Conservation (phyloP, 2,888 invertebrate species). For the Nineta flava region DNA sequence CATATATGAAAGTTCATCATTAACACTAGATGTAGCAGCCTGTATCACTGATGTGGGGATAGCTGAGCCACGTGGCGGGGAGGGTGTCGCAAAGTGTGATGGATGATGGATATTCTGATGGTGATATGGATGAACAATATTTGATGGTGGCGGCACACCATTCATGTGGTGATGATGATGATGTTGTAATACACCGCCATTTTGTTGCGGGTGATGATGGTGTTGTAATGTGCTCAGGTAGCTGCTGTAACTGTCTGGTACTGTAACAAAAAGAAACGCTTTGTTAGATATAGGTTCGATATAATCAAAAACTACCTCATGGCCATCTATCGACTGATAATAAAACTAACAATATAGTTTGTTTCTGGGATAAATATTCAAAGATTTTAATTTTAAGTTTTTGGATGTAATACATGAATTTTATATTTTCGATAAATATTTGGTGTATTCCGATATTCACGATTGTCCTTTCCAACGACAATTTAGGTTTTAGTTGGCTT, state of each 20-base stretch:
- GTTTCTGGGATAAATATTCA: too few species aligned
- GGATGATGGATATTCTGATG: constrained; percentile 27
- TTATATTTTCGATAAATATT: too few species aligned
- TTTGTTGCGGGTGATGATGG: constrained; percentile 26
- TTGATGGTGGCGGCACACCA: constrained; percentile 17
- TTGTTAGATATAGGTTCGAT: background rate
- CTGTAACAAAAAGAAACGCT: constrained; percentile 29
- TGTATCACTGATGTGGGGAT: constrained; percentile 54
- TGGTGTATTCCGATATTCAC: too few species aligned
- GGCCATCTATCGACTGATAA: too few species aligned
- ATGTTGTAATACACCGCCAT: constrained; percentile 3
- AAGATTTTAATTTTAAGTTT: too few species aligned
- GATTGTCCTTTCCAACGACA: too few species aligned
- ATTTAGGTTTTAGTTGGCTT: too few species aligned
- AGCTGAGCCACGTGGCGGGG: constrained; percentile 27
- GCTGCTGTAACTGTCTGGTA: constrained; percentile 45
- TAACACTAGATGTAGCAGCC: constrained; percentile 67
- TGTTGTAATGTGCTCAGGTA: constrained; percentile 32
- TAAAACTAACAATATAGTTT: too few species aligned
- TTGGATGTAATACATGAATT: too few species aligned
- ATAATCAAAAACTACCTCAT: too few species aligned
- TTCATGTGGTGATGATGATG: background rate
- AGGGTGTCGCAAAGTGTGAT: constrained; percentile 38
- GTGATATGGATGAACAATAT: constrained; percentile 18
- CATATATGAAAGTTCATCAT: constrained; percentile 75